Conservation (phyloP, 2,888 invertebrate species). For the Platypus cylindrus region DNA sequence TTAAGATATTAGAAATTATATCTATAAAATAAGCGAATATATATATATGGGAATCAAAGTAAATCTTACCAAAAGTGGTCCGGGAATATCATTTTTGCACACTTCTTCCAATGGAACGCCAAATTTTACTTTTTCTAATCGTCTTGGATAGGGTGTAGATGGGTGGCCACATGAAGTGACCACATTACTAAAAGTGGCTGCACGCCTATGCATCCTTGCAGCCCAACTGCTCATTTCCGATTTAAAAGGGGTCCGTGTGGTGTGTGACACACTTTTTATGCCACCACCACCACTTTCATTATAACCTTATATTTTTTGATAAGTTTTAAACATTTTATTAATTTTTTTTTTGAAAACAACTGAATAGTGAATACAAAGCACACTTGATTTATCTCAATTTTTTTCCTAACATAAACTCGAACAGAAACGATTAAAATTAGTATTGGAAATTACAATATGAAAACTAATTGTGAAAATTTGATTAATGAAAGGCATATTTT, state of each 20-base stretch:
- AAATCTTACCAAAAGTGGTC: slow-evolving; percentile 76
- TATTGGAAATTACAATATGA: too few relatives aligned
- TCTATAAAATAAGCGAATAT: too few relatives aligned
- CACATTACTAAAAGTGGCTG: slow-evolving; percentile 80
- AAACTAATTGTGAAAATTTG: neutral
- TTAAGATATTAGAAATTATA: too few relatives aligned
- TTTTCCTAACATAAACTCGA: too few relatives aligned
- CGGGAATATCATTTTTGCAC: slow-evolving; percentile 90
- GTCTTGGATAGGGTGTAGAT: slow-evolving; percentile 66
- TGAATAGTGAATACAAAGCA: slow-evolving; percentile 11
- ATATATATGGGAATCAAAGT: too few relatives aligned
- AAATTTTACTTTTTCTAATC: slow-evolving; percentile 89
- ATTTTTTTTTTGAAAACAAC: slow-evolving; percentile 11
- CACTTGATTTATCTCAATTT: too few relatives aligned
- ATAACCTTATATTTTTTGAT: slow-evolving; percentile 29
- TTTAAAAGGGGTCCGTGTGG: too few relatives aligned
- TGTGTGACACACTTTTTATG: too few relatives aligned
- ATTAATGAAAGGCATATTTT: neutral
- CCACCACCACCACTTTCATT: too few relatives aligned
- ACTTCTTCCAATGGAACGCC: slow-evolving; percentile 85
- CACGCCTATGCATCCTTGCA: slow-evolving; percentile 82
- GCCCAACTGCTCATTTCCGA: slow-evolving; percentile 82
- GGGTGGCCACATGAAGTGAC: slow-evolving; percentile 87
- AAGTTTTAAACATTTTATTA: slow-evolving; percentile 17
- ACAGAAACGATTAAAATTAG: too few relatives aligned